phyloP scores from a whole-genome alignment of 2,113 vertebrate genomes.

The Chiloscyllium plagiosum region DNA sequence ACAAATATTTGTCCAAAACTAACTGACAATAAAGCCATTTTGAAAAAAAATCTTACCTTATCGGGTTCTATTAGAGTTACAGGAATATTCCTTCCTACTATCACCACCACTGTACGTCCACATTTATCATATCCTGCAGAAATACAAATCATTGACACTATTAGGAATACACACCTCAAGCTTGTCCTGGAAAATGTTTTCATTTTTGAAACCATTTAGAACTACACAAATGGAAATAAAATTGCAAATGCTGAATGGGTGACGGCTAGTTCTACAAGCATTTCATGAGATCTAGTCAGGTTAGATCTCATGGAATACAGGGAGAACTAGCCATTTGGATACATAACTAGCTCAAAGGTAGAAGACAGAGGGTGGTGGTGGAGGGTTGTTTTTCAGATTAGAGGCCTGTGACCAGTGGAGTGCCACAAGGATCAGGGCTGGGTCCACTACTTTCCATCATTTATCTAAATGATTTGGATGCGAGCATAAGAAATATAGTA shows the following conservation, averaged over 20 bases:
- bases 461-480: too few species aligned
- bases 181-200: neutral
- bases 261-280: neutral
- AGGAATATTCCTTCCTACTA: slow-evolving; percentile 93
- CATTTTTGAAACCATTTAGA: neutral
- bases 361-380: too few species aligned
- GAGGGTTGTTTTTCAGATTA: too few species aligned
- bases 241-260: neutral
- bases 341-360: too few species aligned
- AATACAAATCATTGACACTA: neutral
- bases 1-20: neutral
- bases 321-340: too few species aligned
- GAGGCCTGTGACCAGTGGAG: too few species aligned
- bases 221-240: neutral
- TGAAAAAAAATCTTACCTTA: slow-evolving; percentile 67
- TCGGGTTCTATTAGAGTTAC: slow-evolving; percentile 88
- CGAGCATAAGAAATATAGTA: too few species aligned
- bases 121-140: slow-evolving; percentile 78
- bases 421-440: too few species aligned
- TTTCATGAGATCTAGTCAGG: too few species aligned
- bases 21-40: neutral
- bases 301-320: too few species aligned
- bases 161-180: neutral
- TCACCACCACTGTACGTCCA: slow-evolving; percentile 85
- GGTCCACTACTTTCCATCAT: too few species aligned